Evolutionary conservation across 1,140 invertebrate species (phyloP).

Genomic region (Lordiphosa collinella): DNA sequence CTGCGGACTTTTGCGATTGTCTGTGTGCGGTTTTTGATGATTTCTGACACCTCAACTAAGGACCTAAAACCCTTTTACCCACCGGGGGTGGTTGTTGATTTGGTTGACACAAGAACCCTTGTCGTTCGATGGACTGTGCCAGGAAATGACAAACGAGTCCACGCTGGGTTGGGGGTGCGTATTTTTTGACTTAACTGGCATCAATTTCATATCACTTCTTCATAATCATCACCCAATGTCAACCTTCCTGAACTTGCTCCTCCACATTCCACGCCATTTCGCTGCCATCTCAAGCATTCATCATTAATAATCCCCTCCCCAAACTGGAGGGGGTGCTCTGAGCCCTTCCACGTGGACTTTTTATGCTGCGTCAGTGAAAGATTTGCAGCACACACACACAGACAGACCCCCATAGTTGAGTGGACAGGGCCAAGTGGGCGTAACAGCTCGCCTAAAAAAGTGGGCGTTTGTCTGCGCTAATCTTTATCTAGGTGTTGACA

Average conservation of each 20-base stretch:
- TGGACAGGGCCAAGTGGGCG: conserved; percentile 60
- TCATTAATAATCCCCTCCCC: conserved; percentile 65
- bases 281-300: conserved; percentile 74
- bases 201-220: conserved; percentile 72
- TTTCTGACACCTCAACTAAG: conserved; percentile 58
- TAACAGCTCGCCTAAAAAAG: conserved; percentile 47
- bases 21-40: conserved; percentile 16
- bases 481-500: conserved; percentile 77
- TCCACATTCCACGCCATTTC: conserved; percentile 70
- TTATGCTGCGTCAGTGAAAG: conserved; percentile 74
- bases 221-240: conserved; percentile 70
- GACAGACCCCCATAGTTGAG: conserved; percentile 23
- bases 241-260: conserved; percentile 23
- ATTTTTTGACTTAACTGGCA: conserved; percentile 70
- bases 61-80: conserved; percentile 36
- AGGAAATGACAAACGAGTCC: conserved; percentile 38
- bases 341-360: conserved; percentile 47
- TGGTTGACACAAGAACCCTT: conserved; percentile 27
- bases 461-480: conserved; percentile 75
- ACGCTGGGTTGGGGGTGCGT: conserved; percentile 2
- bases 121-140: conserved; percentile 10
- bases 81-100: neutral
- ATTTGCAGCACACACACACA: conserved; percentile 46
- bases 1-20: neutral
- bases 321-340: conserved; percentile 21